Evolutionary conservation across 2,888 invertebrate genomes (phyloP), one percentile per base, ranked within the genome.

Genomic region (Eledona agricola): DNA sequence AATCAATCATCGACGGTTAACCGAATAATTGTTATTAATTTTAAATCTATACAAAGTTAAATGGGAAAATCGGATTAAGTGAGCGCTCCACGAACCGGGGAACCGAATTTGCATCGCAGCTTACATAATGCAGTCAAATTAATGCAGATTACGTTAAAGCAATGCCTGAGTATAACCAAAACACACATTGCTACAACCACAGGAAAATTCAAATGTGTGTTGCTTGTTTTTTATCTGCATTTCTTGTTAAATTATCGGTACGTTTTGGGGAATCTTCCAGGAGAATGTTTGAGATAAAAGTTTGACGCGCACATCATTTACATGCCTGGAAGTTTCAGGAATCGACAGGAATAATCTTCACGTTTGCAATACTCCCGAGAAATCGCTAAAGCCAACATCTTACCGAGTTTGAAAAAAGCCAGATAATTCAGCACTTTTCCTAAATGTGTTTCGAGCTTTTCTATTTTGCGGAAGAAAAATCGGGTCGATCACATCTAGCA

Each of bases 261-360:
- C n/a, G n/a, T n/a, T n/a, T n/a, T n/a, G n/a, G n/a, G n/a, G n/a
- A n/a, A n/a, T n/a, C n/a, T n/a, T n/a, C n/a, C n/a, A n/a, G n/a
- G n/a, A n/a, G n/a, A n/a, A n/a, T n/a, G n/a, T n/a, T n/a, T n/a
- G 11, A 42, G 42, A 42, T 42, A 42, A 42, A 42, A 42, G 20
- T 42, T 42, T 10, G n/a, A 11, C 10, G 11, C 13, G 22, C 31
- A 31, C 42, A 42, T 29, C 42, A 42, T 42, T 29, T 42, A 29
- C 13, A 31, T 31, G 31, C 28, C 29, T 29, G 16, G 15, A 42
- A 42, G 29, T 42, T 42, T 29, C 15, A 15, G 20, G 29, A 42
- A 42, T 29, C 15, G 13, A 12, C n/a, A 3, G 13, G 20, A 20
- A 42, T 42, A 31, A 29, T 10, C 19, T 28, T 31, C 29, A 42